Evolutionary conservation across 2,797 vertebrate genomes (phyloP), one percentile per base, ranked within the genome.

Genomic region (Triplophysa bombifrons): DNA sequence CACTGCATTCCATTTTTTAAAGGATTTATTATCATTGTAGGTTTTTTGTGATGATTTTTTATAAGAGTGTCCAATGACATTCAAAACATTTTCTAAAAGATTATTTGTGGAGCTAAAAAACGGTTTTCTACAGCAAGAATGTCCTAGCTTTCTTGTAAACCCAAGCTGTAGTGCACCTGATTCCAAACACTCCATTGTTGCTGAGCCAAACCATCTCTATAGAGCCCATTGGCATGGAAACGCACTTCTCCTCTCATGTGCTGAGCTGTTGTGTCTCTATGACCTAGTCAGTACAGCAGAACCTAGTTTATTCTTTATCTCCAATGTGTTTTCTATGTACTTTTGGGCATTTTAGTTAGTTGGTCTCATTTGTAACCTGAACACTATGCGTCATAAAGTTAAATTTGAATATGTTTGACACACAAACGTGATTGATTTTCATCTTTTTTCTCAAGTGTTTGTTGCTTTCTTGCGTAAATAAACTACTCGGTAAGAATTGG

Each of bases 401-500:
- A 8, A 10, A 19, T 63, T 51, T 70, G 20, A 38, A 8, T 38
- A 61, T 61, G 58, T 61, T 4, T 73, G 60, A 64, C 70, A 67
- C 16, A 22, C 27, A 30, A 76, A 6, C 34, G 68, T 50, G 50
- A 56, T 22, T 13, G 20, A 8, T 64, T 73, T 48, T 25, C 61
- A 73, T 69, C 25, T 69, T 12, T 60, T 84, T 41, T 30, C 27
- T 30, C 5, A 46, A 51, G 69, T 66, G 55, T 63, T 20, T 81
- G 55, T 75, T 63, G 22, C 46, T 74, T 63, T 76, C 51, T 13
- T 64, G 41, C 22, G 51, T 50, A 38, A 38, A 27, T 20, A 19
- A 46, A 41, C 64, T 74, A 50, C 74, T 85, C 46, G 53, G 60
- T 74, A 60, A 46, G 66, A 67, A 76, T 68, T 55, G 56, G 20